Evolutionary conservation across 2,797 vertebrate genomes (phyloP), one percentile per base, ranked within the genome.

Genomic region (Onychomys torridus): DNA sequence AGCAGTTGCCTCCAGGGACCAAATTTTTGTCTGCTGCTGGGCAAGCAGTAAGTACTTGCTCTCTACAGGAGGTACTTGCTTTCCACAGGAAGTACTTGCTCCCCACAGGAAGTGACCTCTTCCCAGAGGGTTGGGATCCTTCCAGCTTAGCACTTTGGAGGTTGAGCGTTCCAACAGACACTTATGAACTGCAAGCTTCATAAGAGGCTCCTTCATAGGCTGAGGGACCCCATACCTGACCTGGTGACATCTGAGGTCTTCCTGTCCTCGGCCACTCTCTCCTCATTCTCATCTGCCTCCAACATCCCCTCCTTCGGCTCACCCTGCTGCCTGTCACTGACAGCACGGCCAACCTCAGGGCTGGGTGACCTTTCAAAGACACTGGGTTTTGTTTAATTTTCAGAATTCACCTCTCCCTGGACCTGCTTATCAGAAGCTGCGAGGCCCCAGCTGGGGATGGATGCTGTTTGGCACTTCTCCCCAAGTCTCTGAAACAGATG

Each of bases 351-450:
- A 90, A n/a, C 75, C 55, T 95, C 69, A 52, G 94, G 84, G 82
- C 90, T 0, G 0, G 61, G 49, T 97, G 96, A 97, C 97, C 96
- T 95, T 90, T 91, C 63, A 21, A 95, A 97, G 96, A 85, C 96
- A 96, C 97, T 2, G 0, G 88, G 91, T 52, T 95, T 96, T 97
- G 97, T 96, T 97, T 97, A 97, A 97, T 97, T 97, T 97, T 97
- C 82, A 93, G 89, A 96, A 95, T 81, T 91, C 93, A 82, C 96
- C 76, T 96, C 96, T 95, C 91, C 91, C 49, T 78, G 63, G 92
- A 43, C 86, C 93, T 95, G 55, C 95, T 97, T 97, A 97, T 97
- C 96, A 69, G 96, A 96, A 93, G 88, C 92, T 3, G 89, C 2
- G 23, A 89, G 96, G 96, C 92, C 87, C 79, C 91, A 79, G 89